Percentiles rank a stretch among this genome's conserved stretches.
These are phyloP conservation scores for Choreutis nemorana DNA, from an alignment of 2,888 invertebrate species.

Conservation along the genomic window DNA sequence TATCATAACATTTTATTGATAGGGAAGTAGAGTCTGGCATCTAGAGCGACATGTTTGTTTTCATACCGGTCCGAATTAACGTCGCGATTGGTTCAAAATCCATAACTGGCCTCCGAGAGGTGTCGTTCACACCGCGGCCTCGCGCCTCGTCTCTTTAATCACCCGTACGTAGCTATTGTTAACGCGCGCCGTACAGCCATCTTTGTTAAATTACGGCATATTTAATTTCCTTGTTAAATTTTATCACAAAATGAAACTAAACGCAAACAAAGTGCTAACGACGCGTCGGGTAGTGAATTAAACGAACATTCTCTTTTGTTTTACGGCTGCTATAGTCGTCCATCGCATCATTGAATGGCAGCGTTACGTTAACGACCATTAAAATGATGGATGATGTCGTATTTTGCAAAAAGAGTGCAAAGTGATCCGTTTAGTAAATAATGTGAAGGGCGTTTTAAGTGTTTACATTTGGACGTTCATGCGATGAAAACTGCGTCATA, in stretches of 20 bases:
- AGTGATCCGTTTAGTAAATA: conserved; percentile 52
- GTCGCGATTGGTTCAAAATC: conserved; percentile 66
- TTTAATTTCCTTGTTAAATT: conserved; percentile 49
- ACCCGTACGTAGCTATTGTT: conserved; percentile 64
- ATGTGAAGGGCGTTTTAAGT: conserved; percentile 50
- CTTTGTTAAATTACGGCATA: conserved; percentile 62
- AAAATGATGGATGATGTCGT: conserved; percentile 60
- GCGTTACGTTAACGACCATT: conserved; percentile 60
- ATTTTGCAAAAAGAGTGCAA: conserved; percentile 56
- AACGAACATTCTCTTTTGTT: conserved; percentile 62
- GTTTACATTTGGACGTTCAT: conserved; percentile 45
- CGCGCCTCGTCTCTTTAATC: conserved; percentile 65
- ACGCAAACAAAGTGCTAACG: conserved; percentile 29
- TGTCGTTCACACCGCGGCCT: conserved; percentile 68
- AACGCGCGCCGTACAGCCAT: conserved; percentile 62
- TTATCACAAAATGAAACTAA: conserved; percentile 46
- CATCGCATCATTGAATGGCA: conserved; percentile 56
- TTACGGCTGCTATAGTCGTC: conserved; percentile 22
- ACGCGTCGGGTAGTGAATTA: conserved; percentile 38
- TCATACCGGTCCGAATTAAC: conserved; percentile 65
- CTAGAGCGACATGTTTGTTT: conserved; percentile 58
- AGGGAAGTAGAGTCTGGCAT: conserved; percentile 30
- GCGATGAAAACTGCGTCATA: conserved; percentile 60
- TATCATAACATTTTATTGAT: conserved; percentile 40
- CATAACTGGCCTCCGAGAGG: conserved; percentile 65